These are phyloP conservation scores for Heliothis subflexa DNA, from an alignment of 1,140 invertebrate species.

Conservation along the genomic window DNA sequence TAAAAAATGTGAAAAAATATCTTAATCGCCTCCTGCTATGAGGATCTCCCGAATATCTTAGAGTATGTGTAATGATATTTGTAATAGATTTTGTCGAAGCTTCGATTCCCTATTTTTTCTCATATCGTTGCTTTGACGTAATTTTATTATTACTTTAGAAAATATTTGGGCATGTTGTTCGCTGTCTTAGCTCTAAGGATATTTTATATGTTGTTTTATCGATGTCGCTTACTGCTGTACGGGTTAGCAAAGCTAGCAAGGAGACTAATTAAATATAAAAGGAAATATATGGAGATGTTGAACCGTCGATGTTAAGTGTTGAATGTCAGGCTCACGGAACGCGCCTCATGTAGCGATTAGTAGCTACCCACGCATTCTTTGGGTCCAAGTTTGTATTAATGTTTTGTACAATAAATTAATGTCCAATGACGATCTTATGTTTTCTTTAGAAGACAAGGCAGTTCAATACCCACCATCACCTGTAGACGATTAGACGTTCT, in stretches of 20 bases:
- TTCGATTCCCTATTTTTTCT: not conserved
- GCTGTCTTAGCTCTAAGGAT: too few relatives aligned
- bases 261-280: slow-evolving; percentile 13
- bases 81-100: not conserved
- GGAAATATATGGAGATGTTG: not conserved
- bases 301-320: slow-evolving; percentile 1
- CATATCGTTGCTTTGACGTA: not conserved
- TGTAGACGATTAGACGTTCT: not conserved
- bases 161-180: too few relatives aligned
- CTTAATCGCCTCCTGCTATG: not conserved
- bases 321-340: not conserved
- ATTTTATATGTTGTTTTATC: not conserved
- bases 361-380: slow-evolving; percentile 45
- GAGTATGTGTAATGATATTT: not conserved
- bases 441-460: too few relatives aligned
- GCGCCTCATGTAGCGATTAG: slow-evolving; percentile 13
- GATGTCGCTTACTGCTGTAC: slow-evolving; percentile 5
- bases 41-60: not conserved
- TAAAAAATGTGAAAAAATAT: not conserved
- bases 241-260: not conserved
- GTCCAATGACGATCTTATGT: not conserved
- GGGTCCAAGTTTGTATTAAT: slow-evolving; percentile 55
- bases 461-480: too few relatives aligned
- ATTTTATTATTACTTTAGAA: too few relatives aligned
- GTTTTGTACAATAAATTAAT: slow-evolving; percentile 48